A percentile compares a stretch with the other conserved stretches of the same genome.
Conservation (phyloP, 2,888 invertebrate species). For the Mantis religiosa region DNA sequence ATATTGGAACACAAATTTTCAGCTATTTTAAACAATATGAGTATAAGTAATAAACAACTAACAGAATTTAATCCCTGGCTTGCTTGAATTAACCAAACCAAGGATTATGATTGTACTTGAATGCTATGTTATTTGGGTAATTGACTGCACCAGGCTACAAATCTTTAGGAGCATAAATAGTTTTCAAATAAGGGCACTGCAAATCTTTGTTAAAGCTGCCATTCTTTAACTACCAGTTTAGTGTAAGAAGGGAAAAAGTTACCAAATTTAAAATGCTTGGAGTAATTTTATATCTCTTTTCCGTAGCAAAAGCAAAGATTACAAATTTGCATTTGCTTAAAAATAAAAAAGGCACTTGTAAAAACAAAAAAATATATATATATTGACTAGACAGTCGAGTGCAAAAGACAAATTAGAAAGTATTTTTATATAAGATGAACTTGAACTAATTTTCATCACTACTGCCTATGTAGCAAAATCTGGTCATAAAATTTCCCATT, state of each 20-base stretch:
- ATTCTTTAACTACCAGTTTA: neutral
- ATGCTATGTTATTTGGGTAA: neutral
- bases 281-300: neutral
- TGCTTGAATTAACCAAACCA: neutral
- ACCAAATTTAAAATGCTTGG: neutral
- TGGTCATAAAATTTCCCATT: too few relatives aligned
- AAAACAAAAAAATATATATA: neutral
- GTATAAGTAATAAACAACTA: constrained; percentile 3
- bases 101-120: neutral
- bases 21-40: neutral
- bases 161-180: neutral
- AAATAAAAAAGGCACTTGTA: constrained; percentile 5
- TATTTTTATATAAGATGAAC: neutral
- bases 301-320: neutral
- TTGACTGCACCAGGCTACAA: neutral
- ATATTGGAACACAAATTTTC: neutral
- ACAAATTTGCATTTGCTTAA: neutral
- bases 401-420: neutral
- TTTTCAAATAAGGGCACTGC: neutral
- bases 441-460: neutral
- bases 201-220: neutral
- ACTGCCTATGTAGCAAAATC: too few relatives aligned
- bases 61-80: neutral
- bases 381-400: neutral
- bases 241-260: neutral